phyloP scores from a whole-genome alignment of 2,888 invertebrate species.

The Drosophila buzzatii region DNA sequence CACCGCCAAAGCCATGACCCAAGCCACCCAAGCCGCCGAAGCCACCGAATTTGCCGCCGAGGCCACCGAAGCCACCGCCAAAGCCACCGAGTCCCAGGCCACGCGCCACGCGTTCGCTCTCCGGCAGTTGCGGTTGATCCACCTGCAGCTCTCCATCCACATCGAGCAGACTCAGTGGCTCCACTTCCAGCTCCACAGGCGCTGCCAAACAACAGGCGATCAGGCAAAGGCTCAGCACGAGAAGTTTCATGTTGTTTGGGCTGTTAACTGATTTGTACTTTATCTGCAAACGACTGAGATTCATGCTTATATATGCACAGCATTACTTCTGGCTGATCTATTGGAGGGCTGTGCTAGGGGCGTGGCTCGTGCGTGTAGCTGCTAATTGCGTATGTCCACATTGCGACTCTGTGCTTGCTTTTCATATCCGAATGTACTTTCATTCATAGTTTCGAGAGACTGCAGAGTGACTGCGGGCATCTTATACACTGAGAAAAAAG shows the following conservation, averaged over 20 bases:
- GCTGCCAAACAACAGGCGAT: constrained; percentile 36
- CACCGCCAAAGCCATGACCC: constrained; percentile 49
- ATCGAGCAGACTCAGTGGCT: constrained; percentile 63
- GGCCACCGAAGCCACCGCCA: constrained; percentile 58
- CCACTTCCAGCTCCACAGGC: constrained; percentile 48
- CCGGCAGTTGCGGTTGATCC: constrained; percentile 22
- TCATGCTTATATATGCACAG: constrained; percentile 49
- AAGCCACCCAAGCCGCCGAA: constrained; percentile 63
- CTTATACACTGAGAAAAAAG: constrained; percentile 2
- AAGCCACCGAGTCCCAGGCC: constrained; percentile 70
- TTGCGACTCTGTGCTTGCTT: constrained; percentile 25
- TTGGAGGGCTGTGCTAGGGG: constrained; percentile 17
- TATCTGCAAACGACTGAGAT: constrained; percentile 39
- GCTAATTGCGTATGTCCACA: constrained; percentile 70
- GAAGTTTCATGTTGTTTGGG: constrained; percentile 48
- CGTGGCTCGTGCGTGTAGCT: constrained; percentile 54
- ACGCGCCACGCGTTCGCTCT: constrained; percentile 61
- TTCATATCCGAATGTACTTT: constrained; percentile 61
- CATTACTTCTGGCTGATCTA: constrained; percentile 33
- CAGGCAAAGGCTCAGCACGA: constrained; percentile 45
- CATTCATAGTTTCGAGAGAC: constrained; percentile 43
- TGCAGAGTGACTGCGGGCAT: neutral
- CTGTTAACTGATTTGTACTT: constrained; percentile 52
- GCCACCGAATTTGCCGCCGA: constrained; percentile 40
- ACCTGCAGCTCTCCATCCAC: constrained; percentile 61